Conservation (phyloP, 2,797 vertebrate genomes). For the Buphagus erythrorhynchus region DNA sequence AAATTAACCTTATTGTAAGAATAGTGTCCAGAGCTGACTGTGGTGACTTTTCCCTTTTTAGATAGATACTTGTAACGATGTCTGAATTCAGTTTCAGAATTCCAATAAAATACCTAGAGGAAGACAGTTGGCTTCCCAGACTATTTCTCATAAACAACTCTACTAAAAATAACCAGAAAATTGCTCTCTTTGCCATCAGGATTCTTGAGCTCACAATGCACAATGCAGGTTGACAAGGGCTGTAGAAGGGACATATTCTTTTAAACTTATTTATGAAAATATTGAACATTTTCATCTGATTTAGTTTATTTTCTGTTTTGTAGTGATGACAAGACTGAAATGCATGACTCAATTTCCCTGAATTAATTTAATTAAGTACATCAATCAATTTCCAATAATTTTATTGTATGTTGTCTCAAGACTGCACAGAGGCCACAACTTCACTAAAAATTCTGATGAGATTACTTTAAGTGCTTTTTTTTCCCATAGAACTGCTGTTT, state of each 20-base stretch:
- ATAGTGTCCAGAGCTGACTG: neutral
- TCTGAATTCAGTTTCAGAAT: neutral
- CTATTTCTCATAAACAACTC: neutral
- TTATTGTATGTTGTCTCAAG: slow-evolving; percentile 19
- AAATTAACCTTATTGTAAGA: neutral
- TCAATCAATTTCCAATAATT: neutral
- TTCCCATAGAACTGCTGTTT: slow-evolving; percentile 55
- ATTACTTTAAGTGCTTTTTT: slow-evolving; percentile 31
- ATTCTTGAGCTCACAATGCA: neutral
- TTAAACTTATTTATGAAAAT: neutral
- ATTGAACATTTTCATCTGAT: neutral
- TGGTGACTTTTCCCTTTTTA: neutral
- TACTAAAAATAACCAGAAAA: neutral
- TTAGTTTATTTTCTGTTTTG: neutral
- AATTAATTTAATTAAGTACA: neutral
- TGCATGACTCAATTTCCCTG: neutral
- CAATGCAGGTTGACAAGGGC: neutral
- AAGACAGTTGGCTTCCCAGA: neutral
- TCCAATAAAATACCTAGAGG: neutral
- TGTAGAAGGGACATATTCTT: neutral
- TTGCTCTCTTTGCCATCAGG: neutral
- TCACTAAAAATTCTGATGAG: neutral
- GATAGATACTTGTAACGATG: neutral
- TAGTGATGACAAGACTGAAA: neutral
- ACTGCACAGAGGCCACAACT: neutral